A percentile compares a stretch with the other conserved stretches of the same genome.
phyloP scores from a whole-genome alignment of 1,140 invertebrate species.

The Sminthurinus signatus region DNA sequence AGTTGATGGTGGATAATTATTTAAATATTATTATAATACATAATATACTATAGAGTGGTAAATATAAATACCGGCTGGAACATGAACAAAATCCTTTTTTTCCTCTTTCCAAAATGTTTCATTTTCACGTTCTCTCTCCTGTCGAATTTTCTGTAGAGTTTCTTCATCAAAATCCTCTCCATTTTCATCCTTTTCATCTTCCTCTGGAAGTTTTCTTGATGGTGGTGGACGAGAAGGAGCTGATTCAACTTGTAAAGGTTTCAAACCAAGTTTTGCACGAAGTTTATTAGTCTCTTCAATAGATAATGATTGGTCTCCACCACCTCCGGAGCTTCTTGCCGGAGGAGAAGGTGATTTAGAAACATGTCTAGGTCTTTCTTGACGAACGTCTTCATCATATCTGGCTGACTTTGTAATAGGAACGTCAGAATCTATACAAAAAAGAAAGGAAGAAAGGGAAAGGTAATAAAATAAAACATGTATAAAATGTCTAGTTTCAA shows the following conservation, averaged over 20 bases:
- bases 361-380: neutral
- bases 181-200: constrained; percentile 40
- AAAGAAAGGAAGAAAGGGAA: constrained; percentile 1
- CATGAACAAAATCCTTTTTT: too few species aligned
- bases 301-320: constrained; percentile 54
- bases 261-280: constrained; percentile 84
- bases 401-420: constrained; percentile 18
- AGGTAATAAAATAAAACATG: neutral
- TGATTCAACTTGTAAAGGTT: constrained; percentile 71
- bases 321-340: constrained; percentile 18
- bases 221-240: constrained; percentile 36
- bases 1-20: too few species aligned
- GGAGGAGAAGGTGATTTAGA: constrained; percentile 24
- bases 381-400: neutral
- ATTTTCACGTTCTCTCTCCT: constrained; percentile 44
- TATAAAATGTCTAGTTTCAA: neutral
- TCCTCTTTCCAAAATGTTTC: constrained; percentile 44
- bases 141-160: constrained; percentile 27
- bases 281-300: constrained; percentile 89
- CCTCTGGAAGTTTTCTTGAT: neutral
- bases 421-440: constrained; percentile 30
- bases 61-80: too few species aligned
- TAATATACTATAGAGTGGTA: too few species aligned
- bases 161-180: constrained; percentile 43
- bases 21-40: too few species aligned